Conservation (phyloP, 2,797 vertebrate species). For the Oreortyx pictus region DNA sequence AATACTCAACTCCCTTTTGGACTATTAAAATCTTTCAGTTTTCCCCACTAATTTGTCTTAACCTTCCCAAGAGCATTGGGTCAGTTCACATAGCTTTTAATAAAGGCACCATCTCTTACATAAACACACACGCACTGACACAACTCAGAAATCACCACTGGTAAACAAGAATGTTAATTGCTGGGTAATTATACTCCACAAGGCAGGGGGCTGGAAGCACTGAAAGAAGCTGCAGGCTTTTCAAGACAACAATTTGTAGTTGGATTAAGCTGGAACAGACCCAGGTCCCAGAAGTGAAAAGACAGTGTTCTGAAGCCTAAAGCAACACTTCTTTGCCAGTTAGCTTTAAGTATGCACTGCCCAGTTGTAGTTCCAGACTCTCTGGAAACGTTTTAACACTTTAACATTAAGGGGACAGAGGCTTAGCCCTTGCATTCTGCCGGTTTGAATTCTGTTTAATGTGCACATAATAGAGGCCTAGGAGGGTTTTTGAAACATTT, state of each 20-base stretch:
- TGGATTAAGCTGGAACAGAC: conserved; percentile 68
- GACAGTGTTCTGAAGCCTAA: conserved; percentile 46
- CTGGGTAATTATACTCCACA: not conserved
- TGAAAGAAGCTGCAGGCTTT: conserved; percentile 41
- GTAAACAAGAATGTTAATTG: conserved; percentile 53
- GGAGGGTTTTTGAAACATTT: not conserved
- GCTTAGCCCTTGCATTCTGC: conserved; percentile 9
- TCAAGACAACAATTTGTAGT: conserved; percentile 68
- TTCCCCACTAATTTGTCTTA: conserved; percentile 53
- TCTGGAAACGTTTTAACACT: conserved; percentile 51
- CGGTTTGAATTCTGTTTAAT: not conserved
- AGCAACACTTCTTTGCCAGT: conserved; percentile 69
- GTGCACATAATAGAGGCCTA: not conserved
- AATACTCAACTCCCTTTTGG: not conserved
- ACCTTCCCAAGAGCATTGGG: conserved; percentile 37
- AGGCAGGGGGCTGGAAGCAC: not conserved
- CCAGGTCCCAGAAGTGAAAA: conserved; percentile 60
- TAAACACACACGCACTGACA: conserved; percentile 25
- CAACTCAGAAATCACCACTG: not conserved
- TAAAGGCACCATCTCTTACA: not conserved
- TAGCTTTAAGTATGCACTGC: conserved; percentile 33
- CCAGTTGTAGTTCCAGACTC: conserved; percentile 38
- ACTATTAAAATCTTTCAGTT: conserved; percentile 29
- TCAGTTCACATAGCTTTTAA: conserved; percentile 13
- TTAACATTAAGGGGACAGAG: not conserved